A percentile compares a stretch with the other conserved stretches of the same genome.
Evolutionary conservation across 2,113 vertebrate genomes (phyloP).

Genomic region (Labrus mixtus): DNA sequence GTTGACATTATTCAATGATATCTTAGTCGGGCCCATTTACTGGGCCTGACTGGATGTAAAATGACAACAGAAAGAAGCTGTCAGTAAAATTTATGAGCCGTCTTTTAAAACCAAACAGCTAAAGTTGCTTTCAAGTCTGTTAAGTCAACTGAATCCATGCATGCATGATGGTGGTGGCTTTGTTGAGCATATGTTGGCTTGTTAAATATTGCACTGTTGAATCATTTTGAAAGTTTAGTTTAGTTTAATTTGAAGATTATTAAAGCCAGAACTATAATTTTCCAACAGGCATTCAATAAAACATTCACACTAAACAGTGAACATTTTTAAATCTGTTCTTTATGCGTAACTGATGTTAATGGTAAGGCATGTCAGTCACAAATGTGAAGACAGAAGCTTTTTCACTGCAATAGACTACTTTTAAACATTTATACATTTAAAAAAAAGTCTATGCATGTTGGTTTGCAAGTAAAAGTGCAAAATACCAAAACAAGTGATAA

Average conservation of each 20-base stretch:
- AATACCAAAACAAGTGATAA: neutral
- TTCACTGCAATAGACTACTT: too few species aligned
- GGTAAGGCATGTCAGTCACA: too few species aligned
- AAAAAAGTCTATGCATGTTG: too few species aligned
- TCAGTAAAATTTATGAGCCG: constrained; percentile 24
- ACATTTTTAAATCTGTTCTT: too few species aligned
- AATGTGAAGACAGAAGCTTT: too few species aligned
- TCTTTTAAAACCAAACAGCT: constrained; percentile 18
- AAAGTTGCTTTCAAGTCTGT: neutral
- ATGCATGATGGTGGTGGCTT: neutral
- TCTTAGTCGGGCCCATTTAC: too few species aligned
- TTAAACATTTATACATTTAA: too few species aligned
- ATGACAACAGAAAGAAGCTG: constrained; percentile 13
- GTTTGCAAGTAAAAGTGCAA: too few species aligned
- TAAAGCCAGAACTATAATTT: neutral
- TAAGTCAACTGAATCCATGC: neutral
- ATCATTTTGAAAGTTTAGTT: neutral
- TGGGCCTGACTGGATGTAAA: constrained; percentile 1
- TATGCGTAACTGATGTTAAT: too few species aligned
- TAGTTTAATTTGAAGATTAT: neutral
- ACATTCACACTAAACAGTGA: too few species aligned
- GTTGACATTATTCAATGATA: too few species aligned
- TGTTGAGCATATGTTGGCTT: neutral
- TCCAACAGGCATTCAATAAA: too few species aligned
- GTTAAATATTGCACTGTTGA: neutral